phyloP scores from a whole-genome alignment of 2,888 invertebrate genomes.

The Papilio gigon region DNA sequence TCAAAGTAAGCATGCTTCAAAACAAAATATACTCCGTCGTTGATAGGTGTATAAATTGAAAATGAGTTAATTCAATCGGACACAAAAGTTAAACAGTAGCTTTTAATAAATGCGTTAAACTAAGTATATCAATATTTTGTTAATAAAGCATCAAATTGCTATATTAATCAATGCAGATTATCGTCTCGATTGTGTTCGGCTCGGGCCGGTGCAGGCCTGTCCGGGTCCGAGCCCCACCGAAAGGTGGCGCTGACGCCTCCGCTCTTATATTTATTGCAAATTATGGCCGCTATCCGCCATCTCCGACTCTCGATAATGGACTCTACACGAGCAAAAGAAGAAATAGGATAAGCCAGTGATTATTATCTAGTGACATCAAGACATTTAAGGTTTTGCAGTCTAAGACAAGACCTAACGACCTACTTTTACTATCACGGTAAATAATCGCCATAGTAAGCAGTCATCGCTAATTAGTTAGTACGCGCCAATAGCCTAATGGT shows the following conservation, averaged over 20 bases:
- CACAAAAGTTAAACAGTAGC: too few relatives aligned
- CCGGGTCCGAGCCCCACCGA: conserved; percentile 55
- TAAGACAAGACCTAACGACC: too few relatives aligned
- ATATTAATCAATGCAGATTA: conserved; percentile 32
- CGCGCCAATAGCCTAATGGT: too few relatives aligned
- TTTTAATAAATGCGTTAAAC: background rate
- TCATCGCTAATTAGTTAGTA: too few relatives aligned
- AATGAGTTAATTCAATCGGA: too few relatives aligned
- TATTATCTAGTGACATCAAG: background rate
- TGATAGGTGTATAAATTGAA: too few relatives aligned
- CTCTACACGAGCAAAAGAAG: conserved; percentile 59
- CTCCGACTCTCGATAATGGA: conserved; percentile 77
- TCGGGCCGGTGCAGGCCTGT: conserved; percentile 30
- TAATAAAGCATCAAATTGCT: conserved; percentile 4
- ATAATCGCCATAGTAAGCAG: too few relatives aligned
- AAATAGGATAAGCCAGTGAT: conserved; percentile 51
- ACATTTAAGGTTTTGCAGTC: too few relatives aligned
- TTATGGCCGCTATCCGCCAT: conserved; percentile 76
- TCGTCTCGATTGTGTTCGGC: conserved; percentile 12
- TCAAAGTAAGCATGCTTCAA: too few relatives aligned
- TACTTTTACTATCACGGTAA: too few relatives aligned
- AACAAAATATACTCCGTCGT: too few relatives aligned
- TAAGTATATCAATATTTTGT: background rate
- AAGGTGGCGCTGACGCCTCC: conserved; percentile 65
- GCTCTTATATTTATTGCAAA: conserved; percentile 80